Conservation (phyloP, 1,140 invertebrate species). For the Babylonia areolata region DNA sequence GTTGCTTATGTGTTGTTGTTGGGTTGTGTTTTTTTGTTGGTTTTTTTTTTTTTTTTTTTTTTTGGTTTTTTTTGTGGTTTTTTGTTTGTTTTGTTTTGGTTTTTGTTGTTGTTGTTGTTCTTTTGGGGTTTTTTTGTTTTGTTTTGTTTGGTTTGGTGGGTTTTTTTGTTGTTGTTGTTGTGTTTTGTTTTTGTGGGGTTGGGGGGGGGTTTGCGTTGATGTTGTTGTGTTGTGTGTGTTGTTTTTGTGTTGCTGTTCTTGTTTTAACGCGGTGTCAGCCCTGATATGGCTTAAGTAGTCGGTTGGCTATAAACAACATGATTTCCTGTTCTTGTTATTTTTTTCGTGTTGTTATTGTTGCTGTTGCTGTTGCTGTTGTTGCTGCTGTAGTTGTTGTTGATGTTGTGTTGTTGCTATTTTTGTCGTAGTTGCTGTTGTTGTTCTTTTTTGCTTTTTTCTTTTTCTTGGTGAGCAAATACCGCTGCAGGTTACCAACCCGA, state of each 20-base stretch:
- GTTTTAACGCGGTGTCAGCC: too few relatives aligned
- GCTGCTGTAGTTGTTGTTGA: too few relatives aligned
- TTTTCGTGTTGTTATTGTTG: neutral
- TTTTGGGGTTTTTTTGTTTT: neutral
- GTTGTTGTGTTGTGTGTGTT: neutral
- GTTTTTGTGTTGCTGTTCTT: neutral
- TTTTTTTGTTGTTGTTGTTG: too few relatives aligned
- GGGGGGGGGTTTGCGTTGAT: too few relatives aligned
- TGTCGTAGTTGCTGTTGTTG: neutral
- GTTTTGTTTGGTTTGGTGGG: too few relatives aligned
- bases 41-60: neutral
- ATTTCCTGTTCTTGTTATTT: neutral
- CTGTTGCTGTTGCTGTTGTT: neutral
- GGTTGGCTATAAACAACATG: too few relatives aligned
- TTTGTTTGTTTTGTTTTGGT: neutral
- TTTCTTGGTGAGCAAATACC: neutral
- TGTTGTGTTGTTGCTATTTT: neutral
- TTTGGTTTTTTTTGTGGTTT: neutral
- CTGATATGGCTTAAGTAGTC: too few relatives aligned
- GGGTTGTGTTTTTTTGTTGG: neutral
- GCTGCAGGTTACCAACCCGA: slow-evolving; percentile 12
- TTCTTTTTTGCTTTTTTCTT: neutral
- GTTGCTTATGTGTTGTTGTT: neutral
- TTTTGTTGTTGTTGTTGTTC: neutral
- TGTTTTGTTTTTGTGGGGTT: too few relatives aligned